Conservation (phyloP, 2,113 vertebrate species). For the Plectropomus leopardus region DNA sequence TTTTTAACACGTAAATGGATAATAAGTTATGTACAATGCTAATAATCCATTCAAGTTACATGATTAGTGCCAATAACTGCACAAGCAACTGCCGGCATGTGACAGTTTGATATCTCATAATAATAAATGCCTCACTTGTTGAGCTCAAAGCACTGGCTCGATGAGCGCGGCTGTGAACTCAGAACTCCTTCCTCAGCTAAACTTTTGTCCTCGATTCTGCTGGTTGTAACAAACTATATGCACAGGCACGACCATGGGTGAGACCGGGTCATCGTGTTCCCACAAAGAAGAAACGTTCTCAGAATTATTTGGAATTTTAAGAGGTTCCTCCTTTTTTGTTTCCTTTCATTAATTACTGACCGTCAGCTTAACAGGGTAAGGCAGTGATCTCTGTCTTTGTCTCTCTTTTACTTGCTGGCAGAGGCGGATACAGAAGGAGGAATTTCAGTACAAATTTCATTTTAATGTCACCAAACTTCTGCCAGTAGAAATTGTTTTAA, state of each 20-base stretch:
- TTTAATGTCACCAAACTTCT: no score
- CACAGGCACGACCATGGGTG: background rate
- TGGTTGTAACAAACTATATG: background rate
- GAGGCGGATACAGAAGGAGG: background rate
- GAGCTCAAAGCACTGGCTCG: background rate
- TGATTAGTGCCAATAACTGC: background rate
- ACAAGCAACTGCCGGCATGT: background rate
- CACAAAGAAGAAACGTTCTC: background rate
- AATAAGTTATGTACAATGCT: no score
- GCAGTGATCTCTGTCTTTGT: background rate
- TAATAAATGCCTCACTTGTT: background rate
- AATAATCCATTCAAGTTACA: background rate
- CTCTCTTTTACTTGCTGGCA: no score
- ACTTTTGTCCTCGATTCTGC: background rate
- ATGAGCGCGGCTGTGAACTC: background rate
- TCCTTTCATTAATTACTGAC: background rate
- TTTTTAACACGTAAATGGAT: background rate
- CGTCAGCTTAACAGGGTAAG: background rate
- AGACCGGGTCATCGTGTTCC: background rate
- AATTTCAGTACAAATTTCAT: background rate
- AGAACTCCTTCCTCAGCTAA: background rate
- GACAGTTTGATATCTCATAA: background rate
- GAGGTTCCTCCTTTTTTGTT: background rate
- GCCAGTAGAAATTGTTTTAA: background rate
- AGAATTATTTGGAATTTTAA: background rate